Conservation (phyloP, 2,113 vertebrate species). For the Pavo muticus region DNA sequence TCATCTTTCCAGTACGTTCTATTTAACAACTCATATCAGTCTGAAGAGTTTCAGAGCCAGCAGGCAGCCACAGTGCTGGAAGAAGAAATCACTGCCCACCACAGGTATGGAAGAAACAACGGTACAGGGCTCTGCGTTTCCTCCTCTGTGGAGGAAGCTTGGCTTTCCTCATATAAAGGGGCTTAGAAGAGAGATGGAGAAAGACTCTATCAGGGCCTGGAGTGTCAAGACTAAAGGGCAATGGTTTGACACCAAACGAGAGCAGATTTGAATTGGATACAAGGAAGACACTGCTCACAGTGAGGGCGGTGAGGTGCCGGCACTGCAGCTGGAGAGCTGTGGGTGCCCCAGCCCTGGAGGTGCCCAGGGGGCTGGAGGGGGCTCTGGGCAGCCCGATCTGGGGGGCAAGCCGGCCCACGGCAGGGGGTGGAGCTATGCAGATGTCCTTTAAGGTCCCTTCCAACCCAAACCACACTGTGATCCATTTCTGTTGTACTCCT, state of each 20-base stretch:
- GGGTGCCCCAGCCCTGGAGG: neutral
- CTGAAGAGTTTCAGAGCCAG: slow-evolving; percentile 27
- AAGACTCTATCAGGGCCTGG: neutral
- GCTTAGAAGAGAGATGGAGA: neutral
- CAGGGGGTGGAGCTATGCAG: neutral
- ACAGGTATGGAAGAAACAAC: neutral
- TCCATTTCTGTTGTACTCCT: neutral
- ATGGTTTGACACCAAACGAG: neutral
- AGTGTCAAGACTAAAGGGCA: neutral
- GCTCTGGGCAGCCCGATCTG: neutral
- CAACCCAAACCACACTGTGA: neutral
- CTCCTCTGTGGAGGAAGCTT: neutral
- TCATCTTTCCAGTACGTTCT: slow-evolving; percentile 35
- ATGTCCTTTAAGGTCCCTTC: neutral
- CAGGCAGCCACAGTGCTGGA: neutral
- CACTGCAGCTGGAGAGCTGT: neutral
- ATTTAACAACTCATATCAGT: neutral
- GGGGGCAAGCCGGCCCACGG: neutral
- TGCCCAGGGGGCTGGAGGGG: neutral
- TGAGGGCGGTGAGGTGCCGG: neutral
- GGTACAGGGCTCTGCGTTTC: neutral
- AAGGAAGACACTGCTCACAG: neutral
- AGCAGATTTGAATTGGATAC: neutral
- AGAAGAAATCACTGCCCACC: neutral
- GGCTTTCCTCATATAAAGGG: neutral